Conservation (phyloP, 2,888 invertebrate species). For the Tricholauxania praeusta region DNA sequence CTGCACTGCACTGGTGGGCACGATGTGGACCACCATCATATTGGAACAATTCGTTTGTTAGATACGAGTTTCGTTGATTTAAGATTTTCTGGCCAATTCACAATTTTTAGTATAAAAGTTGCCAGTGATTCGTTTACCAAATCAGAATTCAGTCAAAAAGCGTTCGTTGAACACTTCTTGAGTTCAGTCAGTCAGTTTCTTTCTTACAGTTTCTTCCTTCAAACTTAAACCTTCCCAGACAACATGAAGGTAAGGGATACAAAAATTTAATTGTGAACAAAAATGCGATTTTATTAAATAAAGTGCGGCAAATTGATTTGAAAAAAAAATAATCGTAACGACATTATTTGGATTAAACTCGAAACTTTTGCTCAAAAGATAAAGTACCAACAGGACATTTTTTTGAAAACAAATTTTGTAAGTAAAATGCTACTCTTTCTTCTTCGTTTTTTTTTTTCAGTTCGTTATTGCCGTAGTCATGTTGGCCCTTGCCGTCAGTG, state of each 20-base stretch:
- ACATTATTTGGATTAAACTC: too few relatives aligned
- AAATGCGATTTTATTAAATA: neutral
- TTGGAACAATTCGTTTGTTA: neutral
- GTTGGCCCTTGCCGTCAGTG: conserved; percentile 59
- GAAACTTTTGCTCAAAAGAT: too few relatives aligned
- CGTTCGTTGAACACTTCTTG: conserved; percentile 62
- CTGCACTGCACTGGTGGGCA: neutral
- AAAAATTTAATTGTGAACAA: neutral
- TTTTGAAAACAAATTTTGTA: too few relatives aligned
- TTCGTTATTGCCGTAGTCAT: conserved; percentile 60
- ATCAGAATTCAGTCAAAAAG: conserved; percentile 63
- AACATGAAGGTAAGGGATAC: conserved; percentile 64
- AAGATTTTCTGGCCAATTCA: conserved; percentile 23
- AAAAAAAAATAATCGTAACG: too few relatives aligned
- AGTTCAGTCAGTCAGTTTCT: conserved; percentile 33
- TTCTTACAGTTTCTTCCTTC: conserved; percentile 15
- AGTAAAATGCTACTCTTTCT: neutral
- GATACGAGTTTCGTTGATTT: conserved; percentile 4
- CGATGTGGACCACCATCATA: conserved; percentile 14
- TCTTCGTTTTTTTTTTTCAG: conserved; percentile 44
- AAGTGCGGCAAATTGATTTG: neutral
- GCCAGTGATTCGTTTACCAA: conserved; percentile 61
- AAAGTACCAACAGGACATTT: too few relatives aligned
- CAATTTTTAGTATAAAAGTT: conserved; percentile 64
- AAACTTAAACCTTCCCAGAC: conserved; percentile 42